A percentile compares a stretch with the other conserved stretches of the same genome.
Evolutionary conservation across 2,888 invertebrate genomes (phyloP).

Genomic region (Andrena dorsata): DNA sequence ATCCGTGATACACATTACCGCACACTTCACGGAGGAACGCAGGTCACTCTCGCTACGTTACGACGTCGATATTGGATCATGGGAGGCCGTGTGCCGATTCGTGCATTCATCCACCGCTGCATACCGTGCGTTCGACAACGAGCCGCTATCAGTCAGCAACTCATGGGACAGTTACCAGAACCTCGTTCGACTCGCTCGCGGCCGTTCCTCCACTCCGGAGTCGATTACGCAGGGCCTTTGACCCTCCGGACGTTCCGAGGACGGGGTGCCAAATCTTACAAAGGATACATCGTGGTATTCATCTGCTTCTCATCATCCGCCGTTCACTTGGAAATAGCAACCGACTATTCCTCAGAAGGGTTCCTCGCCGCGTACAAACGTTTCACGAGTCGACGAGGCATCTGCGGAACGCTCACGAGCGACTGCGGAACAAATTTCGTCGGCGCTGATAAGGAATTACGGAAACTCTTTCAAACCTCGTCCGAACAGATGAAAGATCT

Average conservation of each 20-base stretch:
- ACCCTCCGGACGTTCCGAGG: slow-evolving; percentile 2
- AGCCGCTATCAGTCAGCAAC: background rate
- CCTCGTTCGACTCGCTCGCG: slow-evolving; percentile 16
- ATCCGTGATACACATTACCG: background rate
- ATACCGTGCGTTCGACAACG: background rate
- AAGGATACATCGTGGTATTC: background rate
- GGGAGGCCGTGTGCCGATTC: background rate
- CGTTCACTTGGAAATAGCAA: slow-evolving; percentile 18
- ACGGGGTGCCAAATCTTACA: slow-evolving; percentile 7
- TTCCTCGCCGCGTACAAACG: slow-evolving; percentile 49
- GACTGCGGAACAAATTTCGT: slow-evolving; percentile 49
- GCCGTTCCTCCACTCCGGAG: too few species aligned
- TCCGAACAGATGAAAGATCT: background rate
- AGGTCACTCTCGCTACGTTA: background rate
- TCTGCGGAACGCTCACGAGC: slow-evolving; percentile 48
- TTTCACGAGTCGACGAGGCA: slow-evolving; percentile 40
- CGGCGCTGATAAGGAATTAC: background rate
- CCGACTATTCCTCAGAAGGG: slow-evolving; percentile 25
- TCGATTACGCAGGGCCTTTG: too few species aligned
- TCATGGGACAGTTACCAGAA: slow-evolving; percentile 38
- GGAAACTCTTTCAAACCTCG: background rate
- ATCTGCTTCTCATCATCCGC: background rate
- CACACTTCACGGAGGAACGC: slow-evolving; percentile 1
- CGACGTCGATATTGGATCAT: slow-evolving; percentile 16
- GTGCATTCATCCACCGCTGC: background rate